Base-by-base conservation (phyloP, 1,140 invertebrate genomes). In the Polyergus mexicanus region DNA sequence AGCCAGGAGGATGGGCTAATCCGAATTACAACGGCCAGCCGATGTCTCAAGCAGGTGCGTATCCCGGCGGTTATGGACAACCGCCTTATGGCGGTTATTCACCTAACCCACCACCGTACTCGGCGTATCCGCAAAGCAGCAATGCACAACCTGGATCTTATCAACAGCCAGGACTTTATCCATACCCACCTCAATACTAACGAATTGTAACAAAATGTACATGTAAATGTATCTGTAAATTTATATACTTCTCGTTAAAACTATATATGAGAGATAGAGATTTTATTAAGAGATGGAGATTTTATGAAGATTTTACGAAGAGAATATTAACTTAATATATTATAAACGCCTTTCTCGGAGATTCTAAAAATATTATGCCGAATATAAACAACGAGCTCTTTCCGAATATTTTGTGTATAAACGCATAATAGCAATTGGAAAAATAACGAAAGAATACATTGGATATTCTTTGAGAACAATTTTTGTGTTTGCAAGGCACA, bases 21-120 rank as follows among this genome's bases (percentile, higher is more conserved):
- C 94, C 94, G 0, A 92, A 87, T 90, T 95, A 95, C 85, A 95
- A 95, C 84, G 91, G 91, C 13, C 94, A 95, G 69, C 92, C 92
- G 62, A 94, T 93, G 92, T 93, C 94, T 69, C 94, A 94, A 93
- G 92, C 93, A 95, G 94, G 94, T 95, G 94, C 90, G 94, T 95
- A 95, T 92, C 90, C 92, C 38, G 91, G 89, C 87, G 91, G 88
- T 90, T 94, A 94, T 87, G 93, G 92, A 35, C 94, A 93, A 88
- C 89, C 92, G 68, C 83, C 86, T 90, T 91, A 94, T 75, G 92
- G 92, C 89, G 88, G 88, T 90, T 92, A 94, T 88, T 84, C 89
- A 28, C 90, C 91, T 88, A 92, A 91, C 75, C 93, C 93, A 86
- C 94, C 94, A 76, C 92, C 93, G 54, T 94, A 94, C 68, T 90